These are phyloP conservation scores for Cisticola juncidis DNA, from an alignment of 2,113 vertebrate genomes.

Conservation along the genomic window DNA sequence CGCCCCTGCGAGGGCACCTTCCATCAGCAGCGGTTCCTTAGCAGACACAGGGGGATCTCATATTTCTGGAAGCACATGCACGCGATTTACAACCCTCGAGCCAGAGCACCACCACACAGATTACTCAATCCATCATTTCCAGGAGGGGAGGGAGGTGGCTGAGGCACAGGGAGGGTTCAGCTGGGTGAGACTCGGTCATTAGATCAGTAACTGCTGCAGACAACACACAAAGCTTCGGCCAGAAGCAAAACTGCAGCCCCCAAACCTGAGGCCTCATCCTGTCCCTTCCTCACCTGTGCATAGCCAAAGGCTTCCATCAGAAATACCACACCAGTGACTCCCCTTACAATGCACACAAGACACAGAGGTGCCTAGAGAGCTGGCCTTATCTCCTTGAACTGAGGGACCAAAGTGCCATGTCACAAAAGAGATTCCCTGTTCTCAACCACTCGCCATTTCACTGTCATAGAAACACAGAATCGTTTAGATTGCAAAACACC, in stretches of 20 bases:
- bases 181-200: neutral
- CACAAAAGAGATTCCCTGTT: neutral
- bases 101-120: neutral
- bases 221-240: neutral
- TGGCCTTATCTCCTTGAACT: neutral
- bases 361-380: fast-evolving
- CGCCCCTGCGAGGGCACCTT: neutral
- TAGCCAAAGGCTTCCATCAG: neutral
- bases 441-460: neutral
- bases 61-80: neutral
- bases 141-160: neutral
- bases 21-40: neutral
- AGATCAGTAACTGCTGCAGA: neutral
- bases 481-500: neutral
- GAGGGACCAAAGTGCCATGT: neutral
- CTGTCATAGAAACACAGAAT: neutral
- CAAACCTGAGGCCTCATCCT: neutral
- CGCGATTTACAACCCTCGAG: neutral
- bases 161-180: neutral
- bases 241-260: neutral
- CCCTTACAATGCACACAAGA: neutral
- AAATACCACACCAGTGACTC: neutral
- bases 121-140: conserved; percentile 25
- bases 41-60: neutral
- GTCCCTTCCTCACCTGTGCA: neutral